Evolutionary conservation across 2,888 invertebrate genomes (phyloP).

Genomic region (Euspilapteryx auroguttella): DNA sequence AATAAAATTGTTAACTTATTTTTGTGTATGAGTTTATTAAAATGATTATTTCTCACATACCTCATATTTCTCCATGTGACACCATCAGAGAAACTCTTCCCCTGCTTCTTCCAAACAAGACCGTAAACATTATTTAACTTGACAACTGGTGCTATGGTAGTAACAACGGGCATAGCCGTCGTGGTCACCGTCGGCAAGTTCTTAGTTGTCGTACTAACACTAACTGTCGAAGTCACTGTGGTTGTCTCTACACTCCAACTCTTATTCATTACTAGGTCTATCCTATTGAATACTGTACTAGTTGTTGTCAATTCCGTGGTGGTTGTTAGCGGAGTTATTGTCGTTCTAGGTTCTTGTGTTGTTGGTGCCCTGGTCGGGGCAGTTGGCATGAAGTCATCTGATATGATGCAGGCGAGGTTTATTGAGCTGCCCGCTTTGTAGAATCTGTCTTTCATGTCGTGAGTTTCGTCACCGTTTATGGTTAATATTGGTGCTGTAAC

Average conservation of each 20-base stretch:
- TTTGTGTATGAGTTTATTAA: too few species aligned
- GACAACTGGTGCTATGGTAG: conserved; percentile 16
- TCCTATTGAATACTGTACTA: conserved; percentile 48
- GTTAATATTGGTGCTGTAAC: conserved; percentile 70
- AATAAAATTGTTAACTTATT: too few species aligned
- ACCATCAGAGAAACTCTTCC: conserved; percentile 37
- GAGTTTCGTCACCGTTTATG: conserved; percentile 71
- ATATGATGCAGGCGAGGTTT: conserved; percentile 65
- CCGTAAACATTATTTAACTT: conserved; percentile 54
- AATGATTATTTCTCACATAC: conserved; percentile 18
- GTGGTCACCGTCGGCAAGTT: conserved; percentile 25
- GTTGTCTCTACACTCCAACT: conserved; percentile 57
- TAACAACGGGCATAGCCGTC: conserved; percentile 23
- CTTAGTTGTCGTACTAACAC: conserved; percentile 38
- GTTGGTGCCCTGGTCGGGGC: conserved; percentile 8
- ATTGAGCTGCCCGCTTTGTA: conserved; percentile 76
- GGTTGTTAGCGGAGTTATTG: conserved; percentile 25
- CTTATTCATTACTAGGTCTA: conserved; percentile 52
- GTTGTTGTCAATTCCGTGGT: conserved; percentile 40
- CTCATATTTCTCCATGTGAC: conserved; percentile 47
- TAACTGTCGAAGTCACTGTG: conserved; percentile 42
- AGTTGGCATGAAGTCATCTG: conserved; percentile 34
- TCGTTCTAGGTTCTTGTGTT: conserved; percentile 14
- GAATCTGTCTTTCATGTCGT: conserved; percentile 70
- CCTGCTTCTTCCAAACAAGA: conserved; percentile 49